These are phyloP conservation scores for Otolemur crassicaudatus DNA, from an alignment of 2,797 vertebrate species.

Conservation along the genomic window DNA sequence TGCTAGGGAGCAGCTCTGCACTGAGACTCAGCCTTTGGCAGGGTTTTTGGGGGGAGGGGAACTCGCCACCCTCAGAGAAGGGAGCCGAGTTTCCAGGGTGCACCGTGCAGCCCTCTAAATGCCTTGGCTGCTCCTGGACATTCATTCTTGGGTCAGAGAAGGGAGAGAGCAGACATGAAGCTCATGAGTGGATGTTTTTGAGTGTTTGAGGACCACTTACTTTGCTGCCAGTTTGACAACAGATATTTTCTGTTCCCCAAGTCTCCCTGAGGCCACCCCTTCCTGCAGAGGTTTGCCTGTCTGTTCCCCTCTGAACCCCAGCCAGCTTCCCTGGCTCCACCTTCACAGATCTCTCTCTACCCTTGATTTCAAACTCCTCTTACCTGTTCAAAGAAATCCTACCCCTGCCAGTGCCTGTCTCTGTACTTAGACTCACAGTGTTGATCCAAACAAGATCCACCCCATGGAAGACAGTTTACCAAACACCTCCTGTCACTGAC, in stretches of 20 bases:
- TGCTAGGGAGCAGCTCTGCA: neutral
- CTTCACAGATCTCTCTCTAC: neutral
- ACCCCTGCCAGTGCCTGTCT: neutral
- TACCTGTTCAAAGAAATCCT: neutral
- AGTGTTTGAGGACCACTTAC: neutral
- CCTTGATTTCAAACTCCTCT: neutral
- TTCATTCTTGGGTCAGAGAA: neutral
- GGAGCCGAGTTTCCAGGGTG: accelerated
- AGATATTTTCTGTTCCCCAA: neutral
- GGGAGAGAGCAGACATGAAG: neutral
- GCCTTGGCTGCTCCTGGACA: neutral
- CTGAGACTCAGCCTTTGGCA: neutral
- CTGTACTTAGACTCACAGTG: neutral
- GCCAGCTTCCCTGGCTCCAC: neutral
- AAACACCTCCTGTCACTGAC: neutral
- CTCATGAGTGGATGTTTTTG: neutral
- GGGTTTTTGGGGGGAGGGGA: neutral
- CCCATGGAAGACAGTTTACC: neutral
- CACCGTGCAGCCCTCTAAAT: accelerated
- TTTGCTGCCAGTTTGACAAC: neutral
- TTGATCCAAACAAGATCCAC: neutral
- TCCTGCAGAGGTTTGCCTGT: neutral
- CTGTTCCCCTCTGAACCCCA: neutral
- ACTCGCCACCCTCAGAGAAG: neutral
- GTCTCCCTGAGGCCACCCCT: neutral